Evolutionary conservation across 2,113 vertebrate species (phyloP), one percentile per base, ranked within the genome.

Genomic region (Cyanistes caeruleus): DNA sequence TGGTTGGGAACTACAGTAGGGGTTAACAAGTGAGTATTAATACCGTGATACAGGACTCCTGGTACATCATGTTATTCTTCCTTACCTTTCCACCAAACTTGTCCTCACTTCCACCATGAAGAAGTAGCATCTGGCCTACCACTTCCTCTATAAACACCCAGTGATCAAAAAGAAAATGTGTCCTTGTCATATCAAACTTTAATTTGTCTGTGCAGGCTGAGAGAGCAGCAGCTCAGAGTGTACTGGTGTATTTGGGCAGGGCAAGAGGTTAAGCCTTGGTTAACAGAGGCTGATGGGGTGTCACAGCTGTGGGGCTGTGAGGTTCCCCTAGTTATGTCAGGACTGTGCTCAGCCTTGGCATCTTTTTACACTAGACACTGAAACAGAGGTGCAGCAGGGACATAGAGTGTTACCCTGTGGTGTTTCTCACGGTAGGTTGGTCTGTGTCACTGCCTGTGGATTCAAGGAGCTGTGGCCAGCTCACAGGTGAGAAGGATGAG

Each of bases 391-490:
- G 35, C 44, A 63, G 25, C 56, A 64, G 87, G 16, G 11, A 4
- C 56, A 33, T 49, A 62, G 62, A n/a, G 52, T 1, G 0, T 27
- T 69, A 31, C 17, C 19, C 25, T 21, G 27, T 58, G 35, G 24
- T 55, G 35, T 63, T 79, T n/a, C 21, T 86, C 35, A 52, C 44
- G 53, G 33, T 49, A 60, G 33, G 33, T 5, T 73, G 35, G 14
- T 69, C 53, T 69, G 31, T 48, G 53, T 79, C 67, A n/a, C 43
- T 65, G 75, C 56, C 70, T 46, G 48, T 0, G 1, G 31, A 58
- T 77, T 28, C 0, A 1, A 91, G 68, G 17, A 83, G 31, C 60
- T 0, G 0, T 9, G 23, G 55, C 64, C 52, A 88, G 1, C 39
- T 62, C 44, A 11, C 3, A 18, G 15, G 23, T 23, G 30, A 53